Conservation (phyloP, 2,113 vertebrate genomes). For the Pedetes capensis region DNA sequence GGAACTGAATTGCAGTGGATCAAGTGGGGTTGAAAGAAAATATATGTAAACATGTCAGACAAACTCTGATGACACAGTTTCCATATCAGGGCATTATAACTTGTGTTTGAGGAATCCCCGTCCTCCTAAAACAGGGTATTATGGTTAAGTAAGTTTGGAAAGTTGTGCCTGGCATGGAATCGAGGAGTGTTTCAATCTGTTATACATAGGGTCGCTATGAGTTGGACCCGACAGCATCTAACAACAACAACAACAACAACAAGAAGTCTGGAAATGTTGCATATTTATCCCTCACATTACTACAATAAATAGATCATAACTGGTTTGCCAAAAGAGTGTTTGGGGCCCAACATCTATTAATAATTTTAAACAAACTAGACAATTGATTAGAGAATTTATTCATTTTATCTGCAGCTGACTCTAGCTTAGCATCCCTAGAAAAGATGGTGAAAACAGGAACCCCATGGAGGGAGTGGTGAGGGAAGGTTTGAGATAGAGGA, state of each 20-base stretch:
- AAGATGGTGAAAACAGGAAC: not conserved
- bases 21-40: not conserved
- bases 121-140: not conserved
- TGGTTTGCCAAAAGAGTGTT: not conserved
- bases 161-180: no score
- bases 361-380: slow-evolving; percentile 2
- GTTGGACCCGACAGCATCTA: no score
- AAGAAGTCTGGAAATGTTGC: not conserved
- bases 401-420: not conserved
- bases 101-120: not conserved
- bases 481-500: not conserved
- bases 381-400: not conserved
- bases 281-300: not conserved
- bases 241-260: no score
- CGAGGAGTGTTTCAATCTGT: no score
- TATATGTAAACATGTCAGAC: not conserved
- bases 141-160: not conserved
- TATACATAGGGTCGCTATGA: no score
- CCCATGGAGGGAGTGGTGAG: not conserved
- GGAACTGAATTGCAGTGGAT: not conserved
- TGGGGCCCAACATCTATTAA: not conserved
- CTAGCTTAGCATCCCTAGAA: not conserved
- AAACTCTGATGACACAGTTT: not conserved
- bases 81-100: not conserved
- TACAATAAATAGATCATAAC: not conserved